Evolutionary conservation across 2,797 vertebrate genomes (phyloP).

Genomic region (Mormyrus proboscirostris): DNA sequence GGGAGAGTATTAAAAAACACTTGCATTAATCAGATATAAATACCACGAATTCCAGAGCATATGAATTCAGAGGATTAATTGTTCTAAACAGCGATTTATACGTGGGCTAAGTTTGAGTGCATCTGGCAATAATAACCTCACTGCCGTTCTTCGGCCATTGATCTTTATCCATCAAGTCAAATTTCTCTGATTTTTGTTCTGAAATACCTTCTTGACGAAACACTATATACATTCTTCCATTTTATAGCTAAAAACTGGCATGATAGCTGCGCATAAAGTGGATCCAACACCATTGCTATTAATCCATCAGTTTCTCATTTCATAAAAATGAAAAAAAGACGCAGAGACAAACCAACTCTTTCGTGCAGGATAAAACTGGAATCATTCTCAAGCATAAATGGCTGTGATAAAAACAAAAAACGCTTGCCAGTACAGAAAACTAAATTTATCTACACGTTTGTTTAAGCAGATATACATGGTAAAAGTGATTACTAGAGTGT

Average conservation of each 20-base stretch:
- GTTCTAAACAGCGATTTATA: slow-evolving; percentile 7
- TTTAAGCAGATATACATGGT: not conserved
- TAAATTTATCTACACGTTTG: not conserved
- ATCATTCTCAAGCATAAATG: not conserved
- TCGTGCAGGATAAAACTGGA: not conserved
- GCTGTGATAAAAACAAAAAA: not conserved
- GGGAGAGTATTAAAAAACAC: not conserved
- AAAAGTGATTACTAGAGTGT: not conserved
- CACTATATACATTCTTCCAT: not conserved
- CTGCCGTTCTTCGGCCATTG: not conserved
- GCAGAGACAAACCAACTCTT: not conserved
- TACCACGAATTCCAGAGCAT: not conserved
- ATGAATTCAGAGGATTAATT: slow-evolving; percentile 8
- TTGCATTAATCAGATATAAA: not conserved
- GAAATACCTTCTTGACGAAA: not conserved
- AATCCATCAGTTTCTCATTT: not conserved
- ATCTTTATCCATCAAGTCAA: not conserved
- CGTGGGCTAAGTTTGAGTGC: not conserved
- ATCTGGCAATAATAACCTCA: slow-evolving; percentile 12
- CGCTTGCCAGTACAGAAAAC: not conserved
- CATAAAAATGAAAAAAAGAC: not conserved
- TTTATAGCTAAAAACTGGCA: not conserved
- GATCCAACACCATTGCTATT: not conserved
- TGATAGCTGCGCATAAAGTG: not conserved
- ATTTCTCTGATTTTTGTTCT: slow-evolving; percentile 1